phyloP scores from a whole-genome alignment of 2,113 vertebrate species.

The Morone saxatilis region DNA sequence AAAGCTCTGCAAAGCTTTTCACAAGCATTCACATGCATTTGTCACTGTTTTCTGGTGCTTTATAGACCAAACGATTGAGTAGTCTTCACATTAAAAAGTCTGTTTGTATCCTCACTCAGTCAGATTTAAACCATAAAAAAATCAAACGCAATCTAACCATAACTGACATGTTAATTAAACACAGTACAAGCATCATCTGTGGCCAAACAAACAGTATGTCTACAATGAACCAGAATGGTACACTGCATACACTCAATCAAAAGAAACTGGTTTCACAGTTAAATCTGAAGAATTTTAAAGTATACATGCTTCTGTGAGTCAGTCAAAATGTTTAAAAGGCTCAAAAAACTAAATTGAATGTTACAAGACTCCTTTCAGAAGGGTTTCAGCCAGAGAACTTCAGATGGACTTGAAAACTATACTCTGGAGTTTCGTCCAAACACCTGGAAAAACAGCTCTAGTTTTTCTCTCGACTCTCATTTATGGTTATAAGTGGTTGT shows the following conservation, averaged over 20 bases:
- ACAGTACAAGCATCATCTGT: background rate
- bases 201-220: background rate
- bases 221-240: background rate
- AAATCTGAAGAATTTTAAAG: background rate
- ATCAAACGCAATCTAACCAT: background rate
- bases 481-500: constrained; percentile 68
- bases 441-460: constrained; percentile 76
- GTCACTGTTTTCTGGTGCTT: background rate
- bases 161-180: background rate
- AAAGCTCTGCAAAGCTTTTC: background rate
- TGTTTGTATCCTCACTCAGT: background rate
- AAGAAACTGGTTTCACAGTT: constrained; percentile 7
- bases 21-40: background rate
- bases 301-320: background rate
- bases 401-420: constrained; percentile 37
- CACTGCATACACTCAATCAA: background rate
- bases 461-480: constrained; percentile 57
- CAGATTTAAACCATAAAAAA: background rate
- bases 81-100: background rate
- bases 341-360: constrained; percentile 9
- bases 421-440: constrained; percentile 59
- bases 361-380: constrained; percentile 34
- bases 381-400: constrained; percentile 9
- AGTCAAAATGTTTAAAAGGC: background rate
- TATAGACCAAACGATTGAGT: background rate